Conservation (phyloP, 1,140 invertebrate genomes). For the Cydia strobilella region DNA sequence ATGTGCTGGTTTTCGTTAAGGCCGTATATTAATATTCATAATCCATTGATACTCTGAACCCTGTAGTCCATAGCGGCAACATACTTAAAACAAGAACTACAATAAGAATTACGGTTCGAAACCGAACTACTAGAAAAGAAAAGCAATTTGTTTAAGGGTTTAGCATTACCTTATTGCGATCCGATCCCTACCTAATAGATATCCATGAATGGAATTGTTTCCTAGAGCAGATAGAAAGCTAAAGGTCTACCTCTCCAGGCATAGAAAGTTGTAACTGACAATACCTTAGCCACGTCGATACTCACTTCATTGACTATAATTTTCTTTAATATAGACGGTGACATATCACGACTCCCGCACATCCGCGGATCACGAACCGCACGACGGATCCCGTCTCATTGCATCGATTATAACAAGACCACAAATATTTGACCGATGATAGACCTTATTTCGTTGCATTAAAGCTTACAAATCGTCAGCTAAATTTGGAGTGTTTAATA, state of each 20-base stretch:
- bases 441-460: neutral
- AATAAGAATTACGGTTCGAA: too few species aligned
- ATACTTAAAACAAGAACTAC: too few species aligned
- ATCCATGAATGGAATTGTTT: neutral
- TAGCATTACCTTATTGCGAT: neutral
- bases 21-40: too few species aligned
- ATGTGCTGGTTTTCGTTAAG: too few species aligned
- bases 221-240: neutral
- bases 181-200: neutral
- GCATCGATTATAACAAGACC: neutral
- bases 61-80: too few species aligned
- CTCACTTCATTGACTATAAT: neutral
- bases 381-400: constrained; percentile 4
- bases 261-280: neutral
- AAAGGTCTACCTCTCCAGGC: neutral
- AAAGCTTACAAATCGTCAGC: neutral
- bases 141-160: too few species aligned
- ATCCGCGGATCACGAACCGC: constrained; percentile 15
- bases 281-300: neutral
- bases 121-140: too few species aligned
- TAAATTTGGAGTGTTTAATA: neutral
- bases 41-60: too few species aligned
- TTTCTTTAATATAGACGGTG: neutral
- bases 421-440: neutral
- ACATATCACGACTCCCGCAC: constrained; percentile 30